phyloP scores from a whole-genome alignment of 1,140 invertebrate species.

The Probaryconus sp. region DNA sequence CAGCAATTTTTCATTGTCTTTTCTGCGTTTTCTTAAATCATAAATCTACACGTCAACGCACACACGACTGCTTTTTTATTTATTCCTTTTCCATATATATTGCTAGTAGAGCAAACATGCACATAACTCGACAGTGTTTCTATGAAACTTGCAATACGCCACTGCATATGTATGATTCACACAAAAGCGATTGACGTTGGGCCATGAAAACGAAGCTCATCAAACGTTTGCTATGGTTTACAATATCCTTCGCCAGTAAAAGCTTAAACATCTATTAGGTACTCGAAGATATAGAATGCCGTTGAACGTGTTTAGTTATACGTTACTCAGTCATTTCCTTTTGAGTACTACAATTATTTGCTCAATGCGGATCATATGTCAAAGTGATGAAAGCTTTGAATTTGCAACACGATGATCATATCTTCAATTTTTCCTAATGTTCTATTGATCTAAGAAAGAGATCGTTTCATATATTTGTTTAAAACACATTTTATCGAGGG shows the following conservation, averaged over 20 bases:
- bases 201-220: constrained; percentile 43
- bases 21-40: no score
- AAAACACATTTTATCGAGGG: no score
- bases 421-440: no score
- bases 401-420: not conserved
- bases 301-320: constrained; percentile 16
- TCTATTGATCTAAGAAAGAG: no score
- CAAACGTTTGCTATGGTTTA: constrained; percentile 44
- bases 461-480: no score
- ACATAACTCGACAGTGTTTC: constrained; percentile 9
- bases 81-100: not conserved
- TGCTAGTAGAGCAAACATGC: constrained; percentile 12
- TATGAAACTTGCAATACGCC: constrained; percentile 27
- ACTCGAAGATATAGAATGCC: constrained; percentile 6
- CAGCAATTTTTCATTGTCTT: no score
- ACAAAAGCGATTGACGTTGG: constrained; percentile 36
- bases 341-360: constrained; percentile 23
- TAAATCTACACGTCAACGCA: no score
- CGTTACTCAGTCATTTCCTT: constrained; percentile 24
- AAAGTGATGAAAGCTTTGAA: constrained; percentile 15
- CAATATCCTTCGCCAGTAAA: constrained; percentile 47
- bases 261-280: constrained; percentile 35
- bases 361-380: constrained; percentile 24
- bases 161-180: constrained; percentile 18
- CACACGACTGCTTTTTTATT: no score